Percentiles rank a stretch among this genome's conserved stretches.
phyloP scores from a whole-genome alignment of 2,888 invertebrate species.

The Trichogramma evanescens region DNA sequence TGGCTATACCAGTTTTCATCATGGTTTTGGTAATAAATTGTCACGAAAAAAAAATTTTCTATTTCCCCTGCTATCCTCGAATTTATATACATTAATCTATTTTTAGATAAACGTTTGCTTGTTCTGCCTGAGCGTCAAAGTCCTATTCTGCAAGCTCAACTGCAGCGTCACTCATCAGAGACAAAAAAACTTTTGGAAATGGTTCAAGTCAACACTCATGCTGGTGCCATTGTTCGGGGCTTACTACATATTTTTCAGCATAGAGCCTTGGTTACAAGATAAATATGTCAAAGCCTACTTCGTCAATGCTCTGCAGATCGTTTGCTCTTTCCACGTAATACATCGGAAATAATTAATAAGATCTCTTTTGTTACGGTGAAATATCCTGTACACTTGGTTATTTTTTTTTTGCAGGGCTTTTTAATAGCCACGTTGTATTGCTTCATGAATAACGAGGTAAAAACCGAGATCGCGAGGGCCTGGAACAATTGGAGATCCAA shows the following conservation, averaged over 20 bases:
- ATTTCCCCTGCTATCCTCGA: neutral
- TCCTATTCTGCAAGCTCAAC: conserved; percentile 11
- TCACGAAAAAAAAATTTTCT: neutral
- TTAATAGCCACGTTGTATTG: conserved; percentile 4
- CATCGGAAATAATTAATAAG: neutral
- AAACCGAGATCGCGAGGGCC: conserved; percentile 3
- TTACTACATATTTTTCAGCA: conserved; percentile 6
- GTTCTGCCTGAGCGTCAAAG: conserved; percentile 6
- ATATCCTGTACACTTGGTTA: neutral
- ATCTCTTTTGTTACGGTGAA: neutral
- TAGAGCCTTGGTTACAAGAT: conserved; percentile 6
- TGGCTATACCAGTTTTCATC: conserved; percentile 6
- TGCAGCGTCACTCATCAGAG: conserved; percentile 6
- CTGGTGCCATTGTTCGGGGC: conserved; percentile 13
- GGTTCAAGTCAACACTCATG: conserved; percentile 14
- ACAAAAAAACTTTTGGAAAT: conserved; percentile 9
- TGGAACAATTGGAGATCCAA: conserved; percentile 10
- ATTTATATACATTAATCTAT: too few relatives aligned
- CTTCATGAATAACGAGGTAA: conserved; percentile 11
- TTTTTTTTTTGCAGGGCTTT: conserved; percentile 3
- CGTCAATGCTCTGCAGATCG: neutral
- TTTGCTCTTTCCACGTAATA: conserved; percentile 9
- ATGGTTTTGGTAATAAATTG: conserved; percentile 8
- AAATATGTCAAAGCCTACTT: neutral
- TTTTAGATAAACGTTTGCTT: conserved; percentile 11